phyloP scores from a whole-genome alignment of 2,113 vertebrate genomes.

The Zosterops hypoxanthus region DNA sequence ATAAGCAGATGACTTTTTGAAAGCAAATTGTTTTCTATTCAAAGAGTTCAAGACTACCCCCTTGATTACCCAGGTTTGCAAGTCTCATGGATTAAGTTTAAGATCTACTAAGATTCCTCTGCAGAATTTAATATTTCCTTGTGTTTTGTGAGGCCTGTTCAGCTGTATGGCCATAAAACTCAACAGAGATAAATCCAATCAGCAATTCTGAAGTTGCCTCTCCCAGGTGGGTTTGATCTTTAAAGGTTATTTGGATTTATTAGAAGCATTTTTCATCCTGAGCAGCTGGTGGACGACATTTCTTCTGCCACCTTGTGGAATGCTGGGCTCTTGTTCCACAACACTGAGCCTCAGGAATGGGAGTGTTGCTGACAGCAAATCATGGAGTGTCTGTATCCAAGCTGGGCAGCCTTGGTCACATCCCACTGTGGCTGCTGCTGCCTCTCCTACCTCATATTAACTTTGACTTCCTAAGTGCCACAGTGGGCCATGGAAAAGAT shows the following conservation, averaged over 20 bases:
- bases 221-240: constrained; percentile 59
- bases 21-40: not conserved
- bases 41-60: not conserved
- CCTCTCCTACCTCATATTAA: not conserved
- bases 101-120: not conserved
- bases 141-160: constrained; percentile 20
- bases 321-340: not conserved
- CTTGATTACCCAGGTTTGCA: constrained; percentile 4
- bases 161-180: constrained; percentile 44
- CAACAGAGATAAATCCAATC: constrained; percentile 49
- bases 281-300: not conserved
- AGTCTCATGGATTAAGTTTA: not conserved
- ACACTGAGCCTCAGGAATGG: not conserved
- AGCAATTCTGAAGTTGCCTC: constrained; percentile 44
- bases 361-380: not conserved
- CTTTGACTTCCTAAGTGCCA: not conserved
- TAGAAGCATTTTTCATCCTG: constrained; percentile 69
- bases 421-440: not conserved
- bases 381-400: not conserved
- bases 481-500: not conserved
- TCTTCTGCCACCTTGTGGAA: constrained; percentile 71
- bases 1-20: not conserved
- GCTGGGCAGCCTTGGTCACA: not conserved
- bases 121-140: constrained; percentile 33
- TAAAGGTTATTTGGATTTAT: constrained; percentile 74